These are phyloP conservation scores for Hippolais icterina DNA, from an alignment of 2,113 vertebrate genomes.

Conservation along the genomic window DNA sequence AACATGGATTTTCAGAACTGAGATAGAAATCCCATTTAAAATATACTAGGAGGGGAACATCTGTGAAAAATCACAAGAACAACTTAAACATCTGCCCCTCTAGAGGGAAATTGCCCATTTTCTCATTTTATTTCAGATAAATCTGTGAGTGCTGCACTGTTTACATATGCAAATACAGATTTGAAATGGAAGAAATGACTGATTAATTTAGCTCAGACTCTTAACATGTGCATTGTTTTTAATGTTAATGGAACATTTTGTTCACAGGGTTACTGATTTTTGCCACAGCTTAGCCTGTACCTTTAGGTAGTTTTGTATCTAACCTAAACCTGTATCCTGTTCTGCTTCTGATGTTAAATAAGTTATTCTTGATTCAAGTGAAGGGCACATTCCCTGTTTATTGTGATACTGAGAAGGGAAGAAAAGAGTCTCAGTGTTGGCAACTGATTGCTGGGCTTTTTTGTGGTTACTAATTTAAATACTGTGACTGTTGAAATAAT, in stretches of 20 bases:
- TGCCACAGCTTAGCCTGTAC: neutral
- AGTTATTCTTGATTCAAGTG: neutral
- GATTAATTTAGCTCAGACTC: conserved; percentile 48
- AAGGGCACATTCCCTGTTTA: neutral
- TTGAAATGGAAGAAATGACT: conserved; percentile 23
- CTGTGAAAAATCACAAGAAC: conserved; percentile 56
- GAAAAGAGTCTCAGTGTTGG: neutral
- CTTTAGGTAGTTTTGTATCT: neutral
- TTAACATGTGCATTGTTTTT: conserved; percentile 26
- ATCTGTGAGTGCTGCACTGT: conserved; percentile 39
- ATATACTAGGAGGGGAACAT: conserved; percentile 55
- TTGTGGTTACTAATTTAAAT: neutral
- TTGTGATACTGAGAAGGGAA: neutral
- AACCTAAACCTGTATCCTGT: neutral
- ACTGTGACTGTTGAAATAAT: neutral
- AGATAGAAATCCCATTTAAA: conserved; percentile 27
- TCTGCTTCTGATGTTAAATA: neutral
- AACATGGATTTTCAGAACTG: conserved; percentile 19
- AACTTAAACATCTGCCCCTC: conserved; percentile 62
- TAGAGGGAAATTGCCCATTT: conserved; percentile 35
- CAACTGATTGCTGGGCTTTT: neutral
- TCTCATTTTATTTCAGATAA: conserved; percentile 51
- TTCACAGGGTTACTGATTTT: neutral
- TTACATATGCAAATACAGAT: conserved; percentile 43
- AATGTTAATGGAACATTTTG: neutral